Evolutionary conservation across 1,140 invertebrate species (phyloP).

Genomic region (Bombyx mori): ASM3026992v2 NC_085119.1:6144001-6144500

Average conservation of each 20-base stretch:
- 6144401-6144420: no score
- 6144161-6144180: conserved; percentile 65
- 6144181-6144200: conserved; percentile 67
- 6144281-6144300: conserved; percentile 21
- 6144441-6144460: no score
- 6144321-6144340: conserved; percentile 21
- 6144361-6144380: no score
- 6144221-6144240: conserved; percentile 45
- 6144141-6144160: conserved; percentile 39
- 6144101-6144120: conserved; percentile 54
- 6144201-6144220: conserved; percentile 51
- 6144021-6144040: conserved; percentile 57
- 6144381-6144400: no score
- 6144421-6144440: no score
- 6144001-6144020: conserved; percentile 62
- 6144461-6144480: no score
- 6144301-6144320: conserved; percentile 20
- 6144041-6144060: conserved; percentile 56
- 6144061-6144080: conserved; percentile 51
- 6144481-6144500: no score
- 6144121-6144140: conserved; percentile 66
- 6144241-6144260: conserved; percentile 39
- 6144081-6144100: conserved; percentile 50
- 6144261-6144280: conserved; percentile 13
- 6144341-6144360: no score